Evolutionary conservation across 2,888 invertebrate species (phyloP).

Genomic region (Apantesis nais): DNA sequence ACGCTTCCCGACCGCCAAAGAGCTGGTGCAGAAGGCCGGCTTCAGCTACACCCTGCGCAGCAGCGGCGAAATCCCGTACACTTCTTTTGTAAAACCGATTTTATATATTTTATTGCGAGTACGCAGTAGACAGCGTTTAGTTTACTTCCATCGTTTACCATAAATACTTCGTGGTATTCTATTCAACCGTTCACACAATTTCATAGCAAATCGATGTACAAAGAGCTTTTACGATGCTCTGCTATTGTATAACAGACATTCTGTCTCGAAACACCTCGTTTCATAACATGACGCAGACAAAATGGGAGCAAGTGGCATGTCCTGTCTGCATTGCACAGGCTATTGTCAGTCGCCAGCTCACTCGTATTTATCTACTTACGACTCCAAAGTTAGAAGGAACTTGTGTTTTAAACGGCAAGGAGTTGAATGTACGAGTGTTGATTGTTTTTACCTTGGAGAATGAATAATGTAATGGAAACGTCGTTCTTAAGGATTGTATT

Average conservation of each 20-base stretch:
- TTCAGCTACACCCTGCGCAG: too few species aligned
- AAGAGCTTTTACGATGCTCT: background rate
- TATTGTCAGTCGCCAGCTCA: constrained; percentile 41
- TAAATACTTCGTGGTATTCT: background rate
- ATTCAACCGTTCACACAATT: background rate
- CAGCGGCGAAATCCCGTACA: too few species aligned
- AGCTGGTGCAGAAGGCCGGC: too few species aligned
- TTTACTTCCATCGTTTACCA: background rate
- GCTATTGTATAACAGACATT: constrained; percentile 1
- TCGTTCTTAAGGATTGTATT: background rate
- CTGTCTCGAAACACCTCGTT: constrained; percentile 16
- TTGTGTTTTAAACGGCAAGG: constrained; percentile 24
- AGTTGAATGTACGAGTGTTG: constrained; percentile 30
- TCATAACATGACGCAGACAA: constrained; percentile 41
- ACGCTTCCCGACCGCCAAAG: too few species aligned
- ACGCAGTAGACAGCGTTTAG: background rate
- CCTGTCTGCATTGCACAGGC: constrained; percentile 58
- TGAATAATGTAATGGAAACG: background rate
- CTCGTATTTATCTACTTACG: constrained; percentile 39
- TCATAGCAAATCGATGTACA: background rate
- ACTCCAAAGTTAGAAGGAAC: constrained; percentile 17
- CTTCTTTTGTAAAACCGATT: too few species aligned
- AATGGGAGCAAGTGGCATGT: constrained; percentile 71
- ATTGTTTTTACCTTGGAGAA: background rate
- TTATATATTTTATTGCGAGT: too few species aligned